Conservation (phyloP, 2,888 invertebrate species). For the Tiliacea citrago region DNA sequence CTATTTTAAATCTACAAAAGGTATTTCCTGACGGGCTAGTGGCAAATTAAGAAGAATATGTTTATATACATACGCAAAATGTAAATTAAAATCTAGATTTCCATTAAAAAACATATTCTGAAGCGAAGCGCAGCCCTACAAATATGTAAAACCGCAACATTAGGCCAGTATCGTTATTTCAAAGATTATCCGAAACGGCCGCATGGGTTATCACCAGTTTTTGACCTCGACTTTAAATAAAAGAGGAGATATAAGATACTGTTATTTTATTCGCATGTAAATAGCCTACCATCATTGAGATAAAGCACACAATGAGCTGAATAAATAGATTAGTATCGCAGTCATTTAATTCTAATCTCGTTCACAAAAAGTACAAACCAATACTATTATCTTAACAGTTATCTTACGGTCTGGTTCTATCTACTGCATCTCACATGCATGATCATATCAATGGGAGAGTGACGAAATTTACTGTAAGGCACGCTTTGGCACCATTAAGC, state of each 20-base stretch:
- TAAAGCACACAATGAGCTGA: slow-evolving; percentile 70
- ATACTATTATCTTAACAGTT: slow-evolving; percentile 55
- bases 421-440: slow-evolving; percentile 48
- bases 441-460: slow-evolving; percentile 69
- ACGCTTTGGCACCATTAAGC: slow-evolving; percentile 85
- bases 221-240: slow-evolving; percentile 64
- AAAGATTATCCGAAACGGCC: slow-evolving; percentile 34
- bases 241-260: slow-evolving; percentile 68
- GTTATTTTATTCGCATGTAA: slow-evolving; percentile 79
- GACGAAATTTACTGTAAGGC: slow-evolving; percentile 80
- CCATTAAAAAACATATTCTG: too few relatives aligned
- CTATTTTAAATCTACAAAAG: neutral
- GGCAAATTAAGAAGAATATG: neutral
- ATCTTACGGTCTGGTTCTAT: slow-evolving; percentile 54
- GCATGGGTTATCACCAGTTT: slow-evolving; percentile 39
- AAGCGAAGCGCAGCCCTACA: slow-evolving; percentile 5
- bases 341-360: slow-evolving; percentile 60
- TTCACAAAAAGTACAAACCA: slow-evolving; percentile 54
- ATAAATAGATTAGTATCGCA: slow-evolving; percentile 68
- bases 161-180: slow-evolving; percentile 39
- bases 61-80: neutral
- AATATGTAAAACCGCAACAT: slow-evolving; percentile 44
- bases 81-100: slow-evolving; percentile 12
- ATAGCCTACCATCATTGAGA: slow-evolving; percentile 74
- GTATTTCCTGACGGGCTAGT: neutral